A percentile compares a stretch with the other conserved stretches of the same genome.
phyloP scores from a whole-genome alignment of 2,797 vertebrate genomes.

The Rhinichthys osculus region DNA sequence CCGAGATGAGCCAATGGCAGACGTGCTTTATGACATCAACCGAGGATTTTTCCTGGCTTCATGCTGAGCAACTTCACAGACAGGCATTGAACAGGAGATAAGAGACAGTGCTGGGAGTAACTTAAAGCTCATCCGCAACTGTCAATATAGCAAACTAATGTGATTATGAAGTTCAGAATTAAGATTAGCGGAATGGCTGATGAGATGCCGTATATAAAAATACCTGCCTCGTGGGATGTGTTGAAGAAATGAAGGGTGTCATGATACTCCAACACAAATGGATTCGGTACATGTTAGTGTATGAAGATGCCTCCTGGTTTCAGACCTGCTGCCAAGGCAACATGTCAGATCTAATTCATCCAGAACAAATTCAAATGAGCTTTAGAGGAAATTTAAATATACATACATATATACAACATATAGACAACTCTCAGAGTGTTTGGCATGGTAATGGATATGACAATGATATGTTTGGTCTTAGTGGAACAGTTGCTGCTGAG shows the following conservation, averaged over 20 bases:
- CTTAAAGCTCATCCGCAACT: constrained; percentile 32
- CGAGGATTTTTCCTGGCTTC: constrained; percentile 45
- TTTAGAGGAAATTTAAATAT: background rate
- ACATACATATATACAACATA: too few species aligned
- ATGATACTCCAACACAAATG: background rate
- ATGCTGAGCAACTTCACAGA: constrained; percentile 26
- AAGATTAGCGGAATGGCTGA: constrained; percentile 7
- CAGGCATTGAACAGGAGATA: constrained; percentile 29
- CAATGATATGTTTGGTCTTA: background rate
- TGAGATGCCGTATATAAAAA: constrained; percentile 1
- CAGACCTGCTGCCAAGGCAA: background rate
- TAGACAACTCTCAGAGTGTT: too few species aligned
- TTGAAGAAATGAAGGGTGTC: background rate
- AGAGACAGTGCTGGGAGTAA: constrained; percentile 24
- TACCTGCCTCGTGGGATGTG: background rate
- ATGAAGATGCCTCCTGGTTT: background rate
- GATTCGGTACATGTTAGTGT: background rate
- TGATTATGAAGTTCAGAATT: constrained; percentile 19
- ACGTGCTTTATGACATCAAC: constrained; percentile 57
- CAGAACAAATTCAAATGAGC: background rate
- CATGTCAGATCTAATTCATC: background rate
- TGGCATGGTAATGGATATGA: background rate
- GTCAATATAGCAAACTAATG: constrained; percentile 27
- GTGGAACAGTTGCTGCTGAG: too few species aligned
- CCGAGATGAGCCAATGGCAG: constrained; percentile 50